Conservation (phyloP, 2,888 invertebrate species). For the Carcina quercana region DNA sequence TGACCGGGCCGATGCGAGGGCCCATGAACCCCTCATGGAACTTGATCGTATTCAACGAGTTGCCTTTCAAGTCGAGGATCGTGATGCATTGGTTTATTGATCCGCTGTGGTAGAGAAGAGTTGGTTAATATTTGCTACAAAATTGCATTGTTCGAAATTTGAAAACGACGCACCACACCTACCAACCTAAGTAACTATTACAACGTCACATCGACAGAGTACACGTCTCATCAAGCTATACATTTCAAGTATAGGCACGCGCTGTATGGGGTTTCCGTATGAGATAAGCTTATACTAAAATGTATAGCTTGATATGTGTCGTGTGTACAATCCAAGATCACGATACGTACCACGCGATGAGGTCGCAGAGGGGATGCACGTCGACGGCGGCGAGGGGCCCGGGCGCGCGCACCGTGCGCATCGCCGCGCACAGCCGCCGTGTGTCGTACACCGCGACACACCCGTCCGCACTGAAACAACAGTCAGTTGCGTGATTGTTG, state of each 20-base stretch:
- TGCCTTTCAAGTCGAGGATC: conserved; percentile 83
- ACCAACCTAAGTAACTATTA: no score
- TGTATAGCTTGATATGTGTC: not conserved
- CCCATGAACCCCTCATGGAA: conserved; percentile 92
- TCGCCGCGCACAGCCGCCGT: conserved; percentile 73
- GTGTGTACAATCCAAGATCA: not conserved
- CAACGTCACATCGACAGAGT: no score
- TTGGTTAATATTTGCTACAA: not conserved
- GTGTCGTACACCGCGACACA: conserved; percentile 84
- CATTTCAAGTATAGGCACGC: not conserved
- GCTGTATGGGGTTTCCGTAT: not conserved
- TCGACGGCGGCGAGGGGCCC: conserved; percentile 88
- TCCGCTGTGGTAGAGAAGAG: conserved; percentile 70
- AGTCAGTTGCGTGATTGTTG: not conserved
- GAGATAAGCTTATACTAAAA: not conserved
- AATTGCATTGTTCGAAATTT: not conserved
- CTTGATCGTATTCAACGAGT: conserved; percentile 84
- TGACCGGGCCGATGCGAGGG: conserved; percentile 89
- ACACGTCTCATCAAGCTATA: no score
- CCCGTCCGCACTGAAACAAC: conserved; percentile 77
- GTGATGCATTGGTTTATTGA: conserved; percentile 86
- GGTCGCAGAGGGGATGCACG: conserved; percentile 85
- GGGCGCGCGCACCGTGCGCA: conserved; percentile 77
- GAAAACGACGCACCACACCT: not conserved
- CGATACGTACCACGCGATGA: conserved; percentile 36